These are phyloP conservation scores for Cephonodes hylas DNA, from an alignment of 2,888 invertebrate species.

Conservation along the genomic window DNA sequence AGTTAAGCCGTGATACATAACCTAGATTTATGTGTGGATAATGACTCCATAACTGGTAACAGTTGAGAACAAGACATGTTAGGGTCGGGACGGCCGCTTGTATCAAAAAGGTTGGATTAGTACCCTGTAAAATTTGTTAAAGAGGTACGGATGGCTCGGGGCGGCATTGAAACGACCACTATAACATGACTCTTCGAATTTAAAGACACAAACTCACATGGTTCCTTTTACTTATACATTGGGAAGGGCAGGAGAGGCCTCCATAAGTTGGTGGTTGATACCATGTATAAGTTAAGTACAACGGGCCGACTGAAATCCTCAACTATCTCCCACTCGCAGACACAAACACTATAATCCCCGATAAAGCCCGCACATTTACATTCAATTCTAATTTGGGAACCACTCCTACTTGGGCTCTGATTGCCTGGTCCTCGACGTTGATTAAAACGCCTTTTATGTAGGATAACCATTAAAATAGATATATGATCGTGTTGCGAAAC, in stretches of 20 bases:
- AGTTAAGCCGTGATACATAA: slow-evolving; percentile 59
- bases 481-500: neutral
- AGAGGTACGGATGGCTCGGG: slow-evolving; percentile 71
- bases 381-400: slow-evolving; percentile 79
- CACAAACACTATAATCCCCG: slow-evolving; percentile 81
- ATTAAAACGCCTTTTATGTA: slow-evolving; percentile 64
- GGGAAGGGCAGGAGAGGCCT: slow-evolving; percentile 29
- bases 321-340: slow-evolving; percentile 78
- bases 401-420: slow-evolving; percentile 69
- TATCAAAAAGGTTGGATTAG: slow-evolving; percentile 74
- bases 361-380: slow-evolving; percentile 83
- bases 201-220: neutral
- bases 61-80: slow-evolving; percentile 65
- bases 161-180: slow-evolving; percentile 44
- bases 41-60: slow-evolving; percentile 67
- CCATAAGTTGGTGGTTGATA: slow-evolving; percentile 37
- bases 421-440: slow-evolving; percentile 73
- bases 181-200: slow-evolving; percentile 32
- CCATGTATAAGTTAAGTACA: slow-evolving; percentile 59
- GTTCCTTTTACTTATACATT: neutral
- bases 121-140: slow-evolving; percentile 77
- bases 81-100: slow-evolving; percentile 50
- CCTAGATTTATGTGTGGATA: slow-evolving; percentile 75
- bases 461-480: slow-evolving; percentile 14
- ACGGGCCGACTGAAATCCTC: slow-evolving; percentile 55